These are phyloP conservation scores for Drosophila diplacantha DNA, from an alignment of 2,888 invertebrate genomes.

Conservation along the genomic window DNA sequence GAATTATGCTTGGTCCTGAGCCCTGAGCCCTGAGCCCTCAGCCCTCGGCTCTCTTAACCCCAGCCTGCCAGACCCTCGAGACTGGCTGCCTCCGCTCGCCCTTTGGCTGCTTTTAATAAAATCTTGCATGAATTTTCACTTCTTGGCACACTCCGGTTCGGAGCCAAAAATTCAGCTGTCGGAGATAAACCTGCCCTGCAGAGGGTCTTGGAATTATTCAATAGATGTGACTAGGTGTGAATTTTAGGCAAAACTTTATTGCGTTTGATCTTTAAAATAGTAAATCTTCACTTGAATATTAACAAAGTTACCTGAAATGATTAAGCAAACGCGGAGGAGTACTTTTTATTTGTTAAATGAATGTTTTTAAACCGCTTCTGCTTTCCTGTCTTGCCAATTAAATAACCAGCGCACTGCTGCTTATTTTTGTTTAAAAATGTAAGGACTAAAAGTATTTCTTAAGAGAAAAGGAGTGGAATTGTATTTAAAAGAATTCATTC, in stretches of 20 bases:
- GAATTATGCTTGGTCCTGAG: conserved; percentile 61
- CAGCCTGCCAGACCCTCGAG: conserved; percentile 33
- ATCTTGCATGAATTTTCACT: conserved; percentile 61
- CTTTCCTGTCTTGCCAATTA: background rate
- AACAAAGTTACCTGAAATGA: background rate
- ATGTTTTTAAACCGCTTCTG: too few relatives aligned
- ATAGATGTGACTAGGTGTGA: conserved; percentile 7
- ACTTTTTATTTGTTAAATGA: too few relatives aligned
- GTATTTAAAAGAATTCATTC: conserved; percentile 20
- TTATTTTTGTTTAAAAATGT: background rate
- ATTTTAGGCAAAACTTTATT: background rate
- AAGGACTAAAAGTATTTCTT: background rate
- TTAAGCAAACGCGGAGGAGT: too few relatives aligned
- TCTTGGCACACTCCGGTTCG: background rate
- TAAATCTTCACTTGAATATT: background rate
- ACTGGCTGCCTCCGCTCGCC: conserved; percentile 1
- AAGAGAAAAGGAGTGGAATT: background rate
- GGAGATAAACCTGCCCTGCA: conserved; percentile 1
- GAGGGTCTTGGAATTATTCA: conserved; percentile 17
- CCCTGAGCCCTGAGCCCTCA: background rate
- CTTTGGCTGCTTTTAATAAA: conserved; percentile 47
- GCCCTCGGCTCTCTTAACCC: background rate
- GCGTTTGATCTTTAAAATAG: background rate
- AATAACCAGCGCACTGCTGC: background rate
- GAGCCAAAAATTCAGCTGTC: conserved; percentile 12